These are phyloP conservation scores for Cremastinae sp. DNA, from an alignment of 2,888 invertebrate species.

Conservation along the genomic window DNA sequence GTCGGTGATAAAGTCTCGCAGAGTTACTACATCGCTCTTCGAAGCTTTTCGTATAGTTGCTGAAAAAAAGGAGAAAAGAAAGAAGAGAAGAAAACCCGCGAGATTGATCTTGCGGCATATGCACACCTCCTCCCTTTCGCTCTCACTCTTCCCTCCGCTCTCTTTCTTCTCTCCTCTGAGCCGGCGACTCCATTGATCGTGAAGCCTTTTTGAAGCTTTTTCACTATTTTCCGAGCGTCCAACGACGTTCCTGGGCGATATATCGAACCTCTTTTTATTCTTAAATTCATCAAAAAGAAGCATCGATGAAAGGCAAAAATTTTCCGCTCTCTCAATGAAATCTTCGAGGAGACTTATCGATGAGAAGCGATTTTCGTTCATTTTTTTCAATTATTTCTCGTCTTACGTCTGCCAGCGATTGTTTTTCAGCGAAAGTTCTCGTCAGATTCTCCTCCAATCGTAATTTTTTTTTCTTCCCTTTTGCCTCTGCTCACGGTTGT, in stretches of 20 bases:
- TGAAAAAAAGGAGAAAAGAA: background rate
- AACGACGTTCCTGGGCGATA: constrained; percentile 4
- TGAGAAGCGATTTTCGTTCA: constrained; percentile 6
- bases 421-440: background rate
- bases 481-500: constrained; percentile 19
- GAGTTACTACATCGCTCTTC: constrained; percentile 55
- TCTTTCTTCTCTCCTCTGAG: background rate
- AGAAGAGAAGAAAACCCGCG: constrained; percentile 6
- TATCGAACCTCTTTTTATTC: constrained; percentile 46
- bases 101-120: constrained; percentile 11
- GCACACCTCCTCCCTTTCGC: background rate
- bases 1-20: background rate
- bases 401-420: constrained; percentile 1
- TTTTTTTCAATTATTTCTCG: constrained; percentile 8
- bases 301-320: constrained; percentile 8
- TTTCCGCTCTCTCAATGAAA: background rate
- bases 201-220: constrained; percentile 40
- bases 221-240: constrained; percentile 24
- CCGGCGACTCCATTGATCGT: constrained; percentile 12
- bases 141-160: constrained; percentile 4
- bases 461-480: constrained; percentile 2
- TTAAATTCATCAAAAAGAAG: constrained; percentile 44
- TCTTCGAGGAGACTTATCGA: constrained; percentile 2
- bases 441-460: background rate
- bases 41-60: background rate